Evolutionary conservation across 2,888 invertebrate genomes (phyloP), one percentile per base, ranked within the genome.

Genomic region (Pachymerium ferrugineum): DNA sequence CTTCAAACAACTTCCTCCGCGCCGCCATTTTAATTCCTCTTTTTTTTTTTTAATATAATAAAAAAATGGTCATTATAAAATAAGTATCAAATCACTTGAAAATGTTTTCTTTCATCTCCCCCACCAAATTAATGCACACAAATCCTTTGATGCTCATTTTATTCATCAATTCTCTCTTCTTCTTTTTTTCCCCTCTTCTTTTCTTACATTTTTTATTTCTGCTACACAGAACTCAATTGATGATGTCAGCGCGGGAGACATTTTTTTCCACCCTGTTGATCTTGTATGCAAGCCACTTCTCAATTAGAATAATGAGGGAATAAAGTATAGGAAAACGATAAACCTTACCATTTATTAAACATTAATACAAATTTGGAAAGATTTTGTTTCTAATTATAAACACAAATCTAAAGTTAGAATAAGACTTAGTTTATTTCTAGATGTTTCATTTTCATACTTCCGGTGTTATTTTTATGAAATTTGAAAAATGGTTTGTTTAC

Each of bases 221-320:
- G 62, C 62, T 62, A 62, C 62, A 28, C 62, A 62, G 62, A 22
- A 62, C 62, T 62, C 62, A 25, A 62, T 62, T 62, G 62, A 62
- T 62, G 62, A 62, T 62, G 62, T 62, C 62, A 62, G 62, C 62
- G 10, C 25, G 12, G 62, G 62, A 62, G 62, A 62, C 62, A 62
- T 62, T 62, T 62, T 62, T 62, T 62, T 62, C 62, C 62, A 62
- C 62, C 28, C 62, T 62, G 62, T 28, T n/a, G 62, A 62, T 62
- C 62, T 25, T 62, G 62, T 28, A 62, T 62, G 25, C 28, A 25
- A 28, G 62, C 3, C n/a, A n/a, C 28, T 28, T 25, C 62, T 62
- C 62, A 62, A 62, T 62, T 62, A 62, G 62, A 62, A 62, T 62
- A 62, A n/a, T n/a, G n/a, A n/a, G n/a, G n/a, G n/a, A n/a, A n/a